These are phyloP conservation scores for Pampus argenteus DNA, from an alignment of 2,797 vertebrate species.

Conservation along the genomic window DNA sequence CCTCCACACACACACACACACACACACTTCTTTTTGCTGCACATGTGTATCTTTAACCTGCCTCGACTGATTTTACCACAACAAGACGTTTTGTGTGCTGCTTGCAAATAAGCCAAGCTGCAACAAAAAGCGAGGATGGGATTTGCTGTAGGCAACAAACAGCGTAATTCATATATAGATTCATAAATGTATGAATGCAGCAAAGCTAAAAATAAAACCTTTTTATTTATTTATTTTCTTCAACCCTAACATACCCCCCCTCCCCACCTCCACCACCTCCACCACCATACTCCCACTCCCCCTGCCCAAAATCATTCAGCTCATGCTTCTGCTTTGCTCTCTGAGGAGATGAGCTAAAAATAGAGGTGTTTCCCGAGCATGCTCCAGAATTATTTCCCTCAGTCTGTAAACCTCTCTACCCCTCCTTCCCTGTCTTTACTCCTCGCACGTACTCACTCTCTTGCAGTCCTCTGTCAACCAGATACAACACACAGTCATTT, in stretches of 20 bases:
- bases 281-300: constrained; percentile 34
- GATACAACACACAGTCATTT: constrained; percentile 33
- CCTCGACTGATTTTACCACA: constrained; percentile 65
- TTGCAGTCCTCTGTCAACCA: constrained; percentile 38
- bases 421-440: constrained; percentile 9
- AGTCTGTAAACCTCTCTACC: constrained; percentile 38
- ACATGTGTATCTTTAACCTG: constrained; percentile 64
- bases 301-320: constrained; percentile 68
- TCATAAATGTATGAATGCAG: constrained; percentile 76
- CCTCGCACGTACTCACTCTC: constrained; percentile 30
- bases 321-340: constrained; percentile 66
- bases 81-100: constrained; percentile 44
- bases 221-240: constrained; percentile 70
- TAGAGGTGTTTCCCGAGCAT: constrained; percentile 82
- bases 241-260: background rate
- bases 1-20: constrained; percentile 18
- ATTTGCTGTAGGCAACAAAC: constrained; percentile 65
- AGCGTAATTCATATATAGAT: constrained; percentile 60
- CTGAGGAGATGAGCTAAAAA: constrained; percentile 77
- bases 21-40: constrained; percentile 11
- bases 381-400: constrained; percentile 70
- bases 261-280: background rate
- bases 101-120: constrained; percentile 58
- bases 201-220: constrained; percentile 70
- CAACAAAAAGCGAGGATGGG: constrained; percentile 56